phyloP scores from a whole-genome alignment of 2,797 vertebrate species.

The Melanotaenia maccullochi region DNA sequence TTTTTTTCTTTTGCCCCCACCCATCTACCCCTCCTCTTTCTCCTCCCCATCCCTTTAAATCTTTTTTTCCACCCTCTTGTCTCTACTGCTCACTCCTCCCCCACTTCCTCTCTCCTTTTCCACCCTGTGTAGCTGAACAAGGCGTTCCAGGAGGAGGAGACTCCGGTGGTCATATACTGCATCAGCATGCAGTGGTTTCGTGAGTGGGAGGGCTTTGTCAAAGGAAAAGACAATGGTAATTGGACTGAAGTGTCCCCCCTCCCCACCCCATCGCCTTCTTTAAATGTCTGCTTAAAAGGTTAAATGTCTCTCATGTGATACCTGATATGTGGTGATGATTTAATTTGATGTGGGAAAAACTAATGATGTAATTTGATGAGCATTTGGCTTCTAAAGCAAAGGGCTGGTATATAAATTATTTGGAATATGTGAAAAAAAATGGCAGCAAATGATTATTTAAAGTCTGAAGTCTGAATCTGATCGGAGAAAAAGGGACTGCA shows the following conservation, averaged over 20 bases:
- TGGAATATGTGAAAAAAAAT: not conserved
- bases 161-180: conserved; percentile 95
- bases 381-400: conserved; percentile 17
- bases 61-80: conserved; percentile 46
- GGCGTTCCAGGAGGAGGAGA: conserved; percentile 98
- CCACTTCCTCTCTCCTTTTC: conserved; percentile 45
- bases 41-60: conserved; percentile 29
- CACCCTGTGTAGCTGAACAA: conserved; percentile 89
- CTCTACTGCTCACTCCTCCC: conserved; percentile 60
- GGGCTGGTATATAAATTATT: not conserved
- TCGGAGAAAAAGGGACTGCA: conserved; percentile 43
- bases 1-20: conserved; percentile 26
- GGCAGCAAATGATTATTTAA: not conserved
- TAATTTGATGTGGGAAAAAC: conserved; percentile 1
- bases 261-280: conserved; percentile 21
- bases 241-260: conserved; percentile 46
- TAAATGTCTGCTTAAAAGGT: conserved; percentile 59
- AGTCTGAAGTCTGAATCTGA: conserved; percentile 6
- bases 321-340: conserved; percentile 14
- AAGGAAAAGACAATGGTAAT: conserved; percentile 93
- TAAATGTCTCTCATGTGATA: conserved; percentile 23
- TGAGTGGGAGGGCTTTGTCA: conserved; percentile 99
- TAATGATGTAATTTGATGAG: not conserved
- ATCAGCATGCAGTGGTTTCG: conserved; percentile 99
- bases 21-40: conserved; percentile 18